A percentile compares a stretch with the other conserved stretches of the same genome.
Conservation (phyloP, 2,888 invertebrate genomes). For the Sinopyrophorus schimmeli region DNA sequence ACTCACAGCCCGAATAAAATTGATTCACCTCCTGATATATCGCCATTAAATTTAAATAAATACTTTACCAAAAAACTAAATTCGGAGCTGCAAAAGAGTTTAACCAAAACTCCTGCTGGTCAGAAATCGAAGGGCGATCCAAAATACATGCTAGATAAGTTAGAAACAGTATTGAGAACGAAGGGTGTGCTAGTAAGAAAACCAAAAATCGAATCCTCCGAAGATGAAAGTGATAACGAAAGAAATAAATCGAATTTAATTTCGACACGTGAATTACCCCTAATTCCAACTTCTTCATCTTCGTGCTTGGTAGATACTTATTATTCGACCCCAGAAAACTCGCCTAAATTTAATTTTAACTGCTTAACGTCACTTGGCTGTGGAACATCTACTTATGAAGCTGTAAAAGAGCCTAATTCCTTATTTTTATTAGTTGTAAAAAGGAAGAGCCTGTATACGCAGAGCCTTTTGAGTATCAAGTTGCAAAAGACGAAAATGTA, state of each 20-base stretch:
- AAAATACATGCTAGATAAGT: constrained; percentile 67
- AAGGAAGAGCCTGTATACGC: constrained; percentile 65
- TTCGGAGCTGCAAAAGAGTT: constrained; percentile 34
- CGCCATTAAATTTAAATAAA: constrained; percentile 25
- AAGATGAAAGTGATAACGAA: constrained; percentile 50
- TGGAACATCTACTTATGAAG: constrained; percentile 46
- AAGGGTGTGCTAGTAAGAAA: constrained; percentile 50
- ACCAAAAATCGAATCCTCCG: constrained; percentile 44
- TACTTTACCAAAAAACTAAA: constrained; percentile 37
- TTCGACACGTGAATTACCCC: constrained; percentile 32
- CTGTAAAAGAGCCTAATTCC: constrained; percentile 47
- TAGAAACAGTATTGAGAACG: constrained; percentile 63
- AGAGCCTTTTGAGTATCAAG: constrained; percentile 58
- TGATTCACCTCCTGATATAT: constrained; percentile 2
- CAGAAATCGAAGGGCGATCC: constrained; percentile 55
- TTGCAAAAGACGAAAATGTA: constrained; percentile 24
- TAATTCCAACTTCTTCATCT: constrained; percentile 7
- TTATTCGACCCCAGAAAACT: constrained; percentile 12
- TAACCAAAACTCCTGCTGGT: constrained; percentile 2
- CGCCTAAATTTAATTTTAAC: constrained; percentile 47
- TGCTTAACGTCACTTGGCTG: constrained; percentile 53
- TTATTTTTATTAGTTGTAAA: constrained; percentile 45
- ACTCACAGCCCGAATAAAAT: constrained; percentile 47
- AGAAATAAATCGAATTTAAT: constrained; percentile 35
- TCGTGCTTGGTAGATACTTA: constrained; percentile 31